Evolutionary conservation across 2,888 invertebrate species (phyloP).

Genomic region (Panzeria rudis): DNA sequence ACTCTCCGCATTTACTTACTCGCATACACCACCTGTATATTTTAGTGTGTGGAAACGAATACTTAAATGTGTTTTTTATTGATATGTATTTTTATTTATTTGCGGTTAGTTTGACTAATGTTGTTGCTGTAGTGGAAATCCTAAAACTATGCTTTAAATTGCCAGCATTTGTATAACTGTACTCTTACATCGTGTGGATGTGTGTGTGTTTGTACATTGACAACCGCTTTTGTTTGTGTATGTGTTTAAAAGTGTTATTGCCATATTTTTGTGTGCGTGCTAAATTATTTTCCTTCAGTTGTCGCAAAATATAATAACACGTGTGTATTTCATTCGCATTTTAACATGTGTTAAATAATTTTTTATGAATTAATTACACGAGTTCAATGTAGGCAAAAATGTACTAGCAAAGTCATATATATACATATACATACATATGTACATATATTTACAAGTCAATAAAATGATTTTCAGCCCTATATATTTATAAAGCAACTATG

Average conservation of each 20-base stretch:
- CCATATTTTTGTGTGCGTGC: constrained; percentile 41
- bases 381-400: neutral
- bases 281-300: constrained; percentile 23
- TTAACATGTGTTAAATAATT: constrained; percentile 49
- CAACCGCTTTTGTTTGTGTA: neutral
- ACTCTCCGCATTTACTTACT: neutral
- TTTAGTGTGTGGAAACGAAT: neutral
- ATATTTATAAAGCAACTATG: neutral
- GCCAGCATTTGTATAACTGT: neutral
- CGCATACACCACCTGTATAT: neutral
- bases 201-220: neutral
- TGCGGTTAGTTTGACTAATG: neutral
- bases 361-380: constrained; percentile 49
- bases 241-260: neutral
- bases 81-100: constrained; percentile 30
- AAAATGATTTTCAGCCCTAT: neutral
- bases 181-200: neutral
- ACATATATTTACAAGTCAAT: neutral
- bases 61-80: constrained; percentile 21
- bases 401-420: neutral
- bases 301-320: constrained; percentile 11
- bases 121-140: constrained; percentile 25
- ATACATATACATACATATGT: neutral
- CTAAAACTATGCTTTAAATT: constrained; percentile 43
- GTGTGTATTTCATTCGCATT: constrained; percentile 45